Base-by-base conservation (phyloP, 1,140 invertebrate genomes). In the Zaprionus ghesquierei region DNA sequence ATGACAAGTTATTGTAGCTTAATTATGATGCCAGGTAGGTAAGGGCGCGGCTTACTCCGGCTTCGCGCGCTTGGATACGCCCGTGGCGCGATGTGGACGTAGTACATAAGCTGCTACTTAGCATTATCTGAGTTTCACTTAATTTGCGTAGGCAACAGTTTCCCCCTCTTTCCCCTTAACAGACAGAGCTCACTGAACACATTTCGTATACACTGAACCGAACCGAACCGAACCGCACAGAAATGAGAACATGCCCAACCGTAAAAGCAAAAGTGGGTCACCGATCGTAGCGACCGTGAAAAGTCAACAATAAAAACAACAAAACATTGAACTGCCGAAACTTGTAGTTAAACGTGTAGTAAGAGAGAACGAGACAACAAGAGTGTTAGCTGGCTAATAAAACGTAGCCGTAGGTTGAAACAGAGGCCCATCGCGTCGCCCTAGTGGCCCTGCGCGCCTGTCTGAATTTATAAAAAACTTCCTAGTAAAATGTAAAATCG, bases 1-100 rank as follows among this genome's bases (percentile, higher is more conserved):
- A 76, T 82, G 81, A 86, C 82, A 87, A 87, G 81, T 86, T 86
- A 86, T 86, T 86, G 81, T 87, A 76, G 79, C 82, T 87, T 86
- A 86, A 86, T 86, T 87, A 86, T 87, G 82, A 86, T 81, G 76
- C 79, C 63, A 49, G 20, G 50, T 87, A 79, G 70, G n/a, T n/a
- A n/a, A n/a, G n/a, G 60, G 44, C n/a, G 58, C 51, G 70, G 82
- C 75, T 86, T 87, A 87, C 81, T 79, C 51, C 51, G 78, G 75
- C 71, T 79, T 87, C 70, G 50, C 53, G 62, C 41, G 53, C 31
- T 44, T 49, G 27, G 4, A 25, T 46, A 49, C 41, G 41, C 41
- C 15, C 41, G 10, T 9, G 3, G 41, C 18, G 22, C 22, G 3
- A n/a, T 50, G 20, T 13, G 46, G 46, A 12, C 5, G 46, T n/a